Evolutionary conservation across 2,797 vertebrate genomes (phyloP).

Genomic region (Eurystomus glaucurus): DNA sequence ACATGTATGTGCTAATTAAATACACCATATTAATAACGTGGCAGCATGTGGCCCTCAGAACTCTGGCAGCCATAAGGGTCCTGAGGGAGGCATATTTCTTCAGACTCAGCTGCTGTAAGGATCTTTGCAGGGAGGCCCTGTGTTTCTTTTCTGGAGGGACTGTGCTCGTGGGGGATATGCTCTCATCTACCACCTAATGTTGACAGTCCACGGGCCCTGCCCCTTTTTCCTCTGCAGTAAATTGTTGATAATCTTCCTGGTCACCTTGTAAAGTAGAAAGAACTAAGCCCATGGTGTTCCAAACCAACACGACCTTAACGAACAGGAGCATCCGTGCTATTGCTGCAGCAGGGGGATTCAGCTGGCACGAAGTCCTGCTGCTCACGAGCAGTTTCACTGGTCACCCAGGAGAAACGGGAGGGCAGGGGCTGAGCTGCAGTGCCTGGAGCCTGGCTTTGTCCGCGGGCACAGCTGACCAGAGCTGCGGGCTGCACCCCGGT

Average conservation of each 20-base stretch:
- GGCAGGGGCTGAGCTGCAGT: background rate
- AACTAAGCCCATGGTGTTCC: background rate
- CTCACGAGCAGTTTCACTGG: background rate
- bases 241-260: background rate
- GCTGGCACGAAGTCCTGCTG: background rate
- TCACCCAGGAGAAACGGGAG: fast-evolving
- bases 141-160: background rate
- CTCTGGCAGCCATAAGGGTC: background rate
- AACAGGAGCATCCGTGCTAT: background rate
- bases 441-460: background rate
- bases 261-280: background rate
- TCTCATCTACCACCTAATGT: fast-evolving
- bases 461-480: background rate
- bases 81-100: constrained; percentile 26
- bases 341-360: background rate
- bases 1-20: background rate
- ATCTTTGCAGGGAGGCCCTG: background rate
- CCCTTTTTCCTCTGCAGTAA: background rate
- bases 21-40: background rate
- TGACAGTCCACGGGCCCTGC: background rate
- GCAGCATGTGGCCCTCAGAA: background rate
- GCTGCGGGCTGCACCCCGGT: background rate
- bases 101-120: background rate
- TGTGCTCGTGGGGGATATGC: background rate
- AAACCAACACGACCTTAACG: background rate